A percentile compares a stretch with the other conserved stretches of the same genome.
Conservation (phyloP, 2,113 vertebrate genomes). For the Aythya baeri region DNA sequence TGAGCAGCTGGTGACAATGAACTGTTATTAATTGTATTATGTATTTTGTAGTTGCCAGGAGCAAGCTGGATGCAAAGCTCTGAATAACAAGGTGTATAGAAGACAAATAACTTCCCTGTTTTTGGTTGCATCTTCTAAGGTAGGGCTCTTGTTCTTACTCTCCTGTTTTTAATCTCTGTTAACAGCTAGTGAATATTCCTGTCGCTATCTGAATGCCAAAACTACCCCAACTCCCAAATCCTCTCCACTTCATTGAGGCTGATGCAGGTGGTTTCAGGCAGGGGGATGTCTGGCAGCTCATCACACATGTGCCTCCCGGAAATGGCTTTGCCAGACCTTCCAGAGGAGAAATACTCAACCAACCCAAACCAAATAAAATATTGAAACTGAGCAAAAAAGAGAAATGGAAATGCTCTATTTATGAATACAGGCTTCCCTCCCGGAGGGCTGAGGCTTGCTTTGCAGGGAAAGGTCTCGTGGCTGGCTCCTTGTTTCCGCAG, state of each 20-base stretch:
- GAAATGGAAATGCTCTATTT: not conserved
- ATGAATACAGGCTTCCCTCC: not conserved
- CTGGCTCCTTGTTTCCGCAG: not conserved
- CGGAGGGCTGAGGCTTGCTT: not conserved
- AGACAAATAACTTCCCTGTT: not conserved
- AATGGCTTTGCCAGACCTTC: not conserved
- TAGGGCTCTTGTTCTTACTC: not conserved
- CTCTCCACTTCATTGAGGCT: not conserved
- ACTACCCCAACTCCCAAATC: not conserved
- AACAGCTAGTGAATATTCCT: not conserved
- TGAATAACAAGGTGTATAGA: constrained; percentile 33
- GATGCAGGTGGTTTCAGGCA: not conserved
- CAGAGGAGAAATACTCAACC: not conserved
- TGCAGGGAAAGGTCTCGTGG: not conserved
- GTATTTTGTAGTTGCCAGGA: constrained; percentile 52
- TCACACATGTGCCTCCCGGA: not conserved
- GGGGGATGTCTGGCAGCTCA: not conserved
- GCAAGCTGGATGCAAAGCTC: not conserved
- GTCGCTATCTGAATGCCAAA: not conserved
- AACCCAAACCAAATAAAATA: not conserved
- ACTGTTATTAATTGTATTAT: constrained; percentile 74
- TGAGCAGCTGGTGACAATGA: constrained; percentile 69
- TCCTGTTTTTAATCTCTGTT: not conserved
- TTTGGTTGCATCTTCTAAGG: not conserved
- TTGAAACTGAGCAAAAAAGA: not conserved